phyloP scores from a whole-genome alignment of 2,797 vertebrate genomes.

The Thamnophis elegans region DNA sequence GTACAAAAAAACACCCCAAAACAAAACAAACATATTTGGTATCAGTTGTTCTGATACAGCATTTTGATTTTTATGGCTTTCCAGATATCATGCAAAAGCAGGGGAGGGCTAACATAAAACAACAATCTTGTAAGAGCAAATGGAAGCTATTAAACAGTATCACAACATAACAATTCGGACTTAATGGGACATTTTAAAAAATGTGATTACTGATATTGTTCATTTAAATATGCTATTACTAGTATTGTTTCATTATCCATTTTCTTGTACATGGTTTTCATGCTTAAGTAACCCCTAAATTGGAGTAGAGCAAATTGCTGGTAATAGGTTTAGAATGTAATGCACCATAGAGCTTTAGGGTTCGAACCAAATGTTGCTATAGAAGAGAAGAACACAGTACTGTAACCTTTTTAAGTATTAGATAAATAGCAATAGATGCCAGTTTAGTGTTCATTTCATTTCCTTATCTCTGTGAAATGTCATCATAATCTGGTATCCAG shows the following conservation, averaged over 20 bases:
- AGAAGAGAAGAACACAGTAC: neutral
- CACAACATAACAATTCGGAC: conserved; percentile 70
- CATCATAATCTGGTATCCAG: neutral
- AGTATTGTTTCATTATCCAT: conserved; percentile 75
- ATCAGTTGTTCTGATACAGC: conserved; percentile 20
- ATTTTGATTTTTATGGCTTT: conserved; percentile 49
- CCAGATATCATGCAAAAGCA: conserved; percentile 45
- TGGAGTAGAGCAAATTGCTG: conserved; percentile 70
- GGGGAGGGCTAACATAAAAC: conserved; percentile 41
- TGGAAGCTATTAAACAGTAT: conserved; percentile 66
- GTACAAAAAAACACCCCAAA: neutral
- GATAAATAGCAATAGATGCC: neutral
- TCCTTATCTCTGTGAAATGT: neutral
- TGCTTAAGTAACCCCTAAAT: conserved; percentile 78
- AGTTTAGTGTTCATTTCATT: neutral
- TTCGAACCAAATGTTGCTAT: conserved; percentile 35
- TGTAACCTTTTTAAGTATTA: conserved; percentile 25
- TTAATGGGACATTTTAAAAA: conserved; percentile 78
- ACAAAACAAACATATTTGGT: neutral
- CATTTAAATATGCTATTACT: conserved; percentile 76
- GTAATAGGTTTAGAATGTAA: conserved; percentile 67
- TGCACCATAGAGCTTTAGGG: conserved; percentile 39
- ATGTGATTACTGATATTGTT: conserved; percentile 72
- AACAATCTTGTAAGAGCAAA: conserved; percentile 58
- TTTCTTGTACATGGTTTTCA: conserved; percentile 74